Conservation (phyloP, 2,888 invertebrate species). For the Bombylius major region DNA sequence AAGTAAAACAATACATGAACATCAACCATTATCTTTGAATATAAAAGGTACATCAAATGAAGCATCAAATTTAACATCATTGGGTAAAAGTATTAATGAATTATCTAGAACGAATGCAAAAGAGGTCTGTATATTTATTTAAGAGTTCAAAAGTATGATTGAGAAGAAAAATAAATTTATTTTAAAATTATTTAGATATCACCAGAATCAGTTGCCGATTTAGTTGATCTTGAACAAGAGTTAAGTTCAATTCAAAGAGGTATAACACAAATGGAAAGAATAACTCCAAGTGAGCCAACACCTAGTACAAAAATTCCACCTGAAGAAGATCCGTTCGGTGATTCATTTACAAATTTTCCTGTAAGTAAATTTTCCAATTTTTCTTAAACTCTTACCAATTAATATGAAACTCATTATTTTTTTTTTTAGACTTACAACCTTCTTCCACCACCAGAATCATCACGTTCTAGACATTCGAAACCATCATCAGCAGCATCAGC, state of each 20-base stretch:
- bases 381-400: neutral
- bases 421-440: slow-evolving; percentile 28
- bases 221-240: slow-evolving; percentile 79
- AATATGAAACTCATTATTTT: neutral
- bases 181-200: slow-evolving; percentile 24
- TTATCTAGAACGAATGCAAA: slow-evolving; percentile 16
- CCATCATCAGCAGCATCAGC: slow-evolving; percentile 24
- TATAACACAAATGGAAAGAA: slow-evolving; percentile 76
- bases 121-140: slow-evolving; percentile 5
- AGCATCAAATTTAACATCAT: slow-evolving; percentile 1
- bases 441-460: slow-evolving; percentile 34
- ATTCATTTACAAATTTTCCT: slow-evolving; percentile 53
- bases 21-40: slow-evolving; percentile 26
- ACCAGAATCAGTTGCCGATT: slow-evolving; percentile 57
- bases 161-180: neutral
- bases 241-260: slow-evolving; percentile 75
- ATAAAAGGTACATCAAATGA: slow-evolving; percentile 12
- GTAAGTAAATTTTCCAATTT: slow-evolving; percentile 9
- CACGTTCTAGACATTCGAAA: slow-evolving; percentile 32
- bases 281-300: slow-evolving; percentile 58
- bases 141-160: neutral
- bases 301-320: slow-evolving; percentile 43
- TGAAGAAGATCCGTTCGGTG: slow-evolving; percentile 57
- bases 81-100: slow-evolving; percentile 13
- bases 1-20: slow-evolving; percentile 39